Percentiles rank a stretch among this genome's conserved stretches.
Conservation (phyloP, 2,888 invertebrate species). For the Nemotelus nigrinus region DNA sequence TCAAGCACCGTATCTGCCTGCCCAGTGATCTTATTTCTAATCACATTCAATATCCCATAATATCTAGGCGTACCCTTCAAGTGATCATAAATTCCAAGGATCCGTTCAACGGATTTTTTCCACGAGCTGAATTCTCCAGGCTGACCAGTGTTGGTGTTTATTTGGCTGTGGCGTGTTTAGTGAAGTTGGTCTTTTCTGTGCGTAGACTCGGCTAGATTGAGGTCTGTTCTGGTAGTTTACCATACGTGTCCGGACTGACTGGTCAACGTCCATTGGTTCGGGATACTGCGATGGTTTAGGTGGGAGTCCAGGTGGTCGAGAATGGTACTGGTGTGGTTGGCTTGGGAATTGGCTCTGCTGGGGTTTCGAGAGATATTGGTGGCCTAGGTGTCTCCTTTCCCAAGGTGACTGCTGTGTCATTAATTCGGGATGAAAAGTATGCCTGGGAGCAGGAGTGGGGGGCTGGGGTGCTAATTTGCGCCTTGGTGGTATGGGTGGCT, state of each 20-base stretch:
- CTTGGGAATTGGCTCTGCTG: background rate
- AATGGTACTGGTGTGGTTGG: background rate
- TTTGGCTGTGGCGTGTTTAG: background rate
- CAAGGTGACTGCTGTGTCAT: background rate
- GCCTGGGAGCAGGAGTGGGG: slow-evolving; percentile 5
- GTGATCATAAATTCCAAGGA: too few relatives aligned
- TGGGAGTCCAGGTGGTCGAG: background rate
- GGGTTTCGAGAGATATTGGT: slow-evolving; percentile 1
- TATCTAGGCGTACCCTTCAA: too few relatives aligned
- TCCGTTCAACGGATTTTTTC: too few relatives aligned
- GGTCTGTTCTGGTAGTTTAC: slow-evolving; percentile 48
- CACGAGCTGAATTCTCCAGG: too few relatives aligned
- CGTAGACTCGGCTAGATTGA: background rate
- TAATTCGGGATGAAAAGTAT: slow-evolving; percentile 26
- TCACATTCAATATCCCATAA: too few relatives aligned
- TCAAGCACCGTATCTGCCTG: too few relatives aligned
- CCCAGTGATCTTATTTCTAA: too few relatives aligned
- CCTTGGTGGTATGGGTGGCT: slow-evolving; percentile 24
- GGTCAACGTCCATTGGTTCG: slow-evolving; percentile 50
- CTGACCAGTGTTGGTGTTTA: slow-evolving; percentile 32
- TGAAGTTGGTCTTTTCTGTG: slow-evolving; percentile 26
- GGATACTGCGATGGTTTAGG: slow-evolving; percentile 47
- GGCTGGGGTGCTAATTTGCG: background rate
- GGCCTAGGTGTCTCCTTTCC: background rate
- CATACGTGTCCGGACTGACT: slow-evolving; percentile 39